Evolutionary conservation across 92 coral and sea anemone genomes (phyloP).

Genomic region (Heliopora coerulea): DNA sequence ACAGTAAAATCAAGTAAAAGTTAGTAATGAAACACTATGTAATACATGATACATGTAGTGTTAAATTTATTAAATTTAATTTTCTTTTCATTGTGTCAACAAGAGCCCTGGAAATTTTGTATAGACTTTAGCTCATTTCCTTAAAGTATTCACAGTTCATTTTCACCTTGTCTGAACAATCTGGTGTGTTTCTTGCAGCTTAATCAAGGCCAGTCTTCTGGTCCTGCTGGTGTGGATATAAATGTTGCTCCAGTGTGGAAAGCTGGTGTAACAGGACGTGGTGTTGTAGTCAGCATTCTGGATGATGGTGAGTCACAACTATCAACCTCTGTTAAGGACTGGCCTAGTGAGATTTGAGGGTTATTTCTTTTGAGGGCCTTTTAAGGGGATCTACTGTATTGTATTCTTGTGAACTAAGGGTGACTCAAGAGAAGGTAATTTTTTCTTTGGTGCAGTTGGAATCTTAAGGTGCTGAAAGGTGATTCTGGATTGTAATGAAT

Average conservation of each 20-base stretch:
- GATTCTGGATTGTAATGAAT: no score
- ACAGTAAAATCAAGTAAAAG: no score
- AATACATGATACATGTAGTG: not conserved
- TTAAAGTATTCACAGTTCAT: not conserved
- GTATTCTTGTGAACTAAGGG: not conserved
- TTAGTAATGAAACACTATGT: no score
- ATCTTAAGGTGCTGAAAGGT: no score
- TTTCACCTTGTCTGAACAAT: not conserved
- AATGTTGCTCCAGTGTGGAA: slow-evolving; percentile 93
- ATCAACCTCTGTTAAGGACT: no score
- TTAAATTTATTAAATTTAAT: not conserved
- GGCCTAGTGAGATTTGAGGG: no score
- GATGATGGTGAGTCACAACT: slow-evolving; percentile 67
- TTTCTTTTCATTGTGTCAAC: no score
- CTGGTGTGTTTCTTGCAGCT: slow-evolving; percentile 44
- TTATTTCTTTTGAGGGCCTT: no score
- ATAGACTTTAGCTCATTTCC: not conserved
- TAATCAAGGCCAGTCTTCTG: slow-evolving; percentile 96
- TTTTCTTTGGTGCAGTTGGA: no score
- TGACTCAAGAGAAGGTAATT: no score
- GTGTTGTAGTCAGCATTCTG: slow-evolving; percentile 95
- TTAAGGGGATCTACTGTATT: not conserved
- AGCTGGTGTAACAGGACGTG: slow-evolving; percentile 84
- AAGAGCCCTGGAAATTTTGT: not conserved
- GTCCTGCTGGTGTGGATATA: slow-evolving; percentile 95